Evolutionary conservation across 2,888 invertebrate genomes (phyloP).

Genomic region (Emmelina monodactyla): DNA sequence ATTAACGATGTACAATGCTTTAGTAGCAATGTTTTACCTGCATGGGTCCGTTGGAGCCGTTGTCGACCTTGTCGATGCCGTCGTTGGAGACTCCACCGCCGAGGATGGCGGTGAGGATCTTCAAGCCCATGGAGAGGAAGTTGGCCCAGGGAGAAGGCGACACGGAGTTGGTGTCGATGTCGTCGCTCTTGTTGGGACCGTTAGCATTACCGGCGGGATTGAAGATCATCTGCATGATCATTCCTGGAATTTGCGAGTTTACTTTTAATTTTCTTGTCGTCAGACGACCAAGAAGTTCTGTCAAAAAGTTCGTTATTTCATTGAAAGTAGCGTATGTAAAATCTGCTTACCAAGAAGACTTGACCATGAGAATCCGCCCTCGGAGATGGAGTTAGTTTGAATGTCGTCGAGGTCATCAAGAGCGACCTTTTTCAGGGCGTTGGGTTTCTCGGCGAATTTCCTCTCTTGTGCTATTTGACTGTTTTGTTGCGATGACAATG

Average conservation of each 20-base stretch:
- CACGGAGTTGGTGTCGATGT: constrained; percentile 71
- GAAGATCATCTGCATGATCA: constrained; percentile 89
- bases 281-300: too few relatives aligned
- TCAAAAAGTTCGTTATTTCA: too few relatives aligned
- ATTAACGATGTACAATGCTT: constrained; percentile 3
- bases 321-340: too few relatives aligned
- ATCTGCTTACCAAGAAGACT: constrained; percentile 79
- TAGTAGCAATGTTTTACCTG: constrained; percentile 70
- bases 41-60: constrained; percentile 86
- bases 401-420: constrained; percentile 83
- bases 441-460: constrained; percentile 90
- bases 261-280: too few relatives aligned
- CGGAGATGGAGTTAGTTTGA: constrained; percentile 80
- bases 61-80: constrained; percentile 91
- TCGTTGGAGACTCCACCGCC: constrained; percentile 80
- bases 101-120: constrained; percentile 83
- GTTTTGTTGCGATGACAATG: constrained; percentile 37
- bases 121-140: constrained; percentile 83
- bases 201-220: constrained; percentile 68
- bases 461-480: constrained; percentile 68
- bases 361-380: constrained; percentile 86
- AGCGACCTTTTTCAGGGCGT: constrained; percentile 87
- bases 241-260: constrained; percentile 65
- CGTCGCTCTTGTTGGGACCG: constrained; percentile 85
- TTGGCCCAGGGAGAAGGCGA: constrained; percentile 89